Conservation (phyloP, 2,888 invertebrate genomes). For the Xylocampa areola region DNA sequence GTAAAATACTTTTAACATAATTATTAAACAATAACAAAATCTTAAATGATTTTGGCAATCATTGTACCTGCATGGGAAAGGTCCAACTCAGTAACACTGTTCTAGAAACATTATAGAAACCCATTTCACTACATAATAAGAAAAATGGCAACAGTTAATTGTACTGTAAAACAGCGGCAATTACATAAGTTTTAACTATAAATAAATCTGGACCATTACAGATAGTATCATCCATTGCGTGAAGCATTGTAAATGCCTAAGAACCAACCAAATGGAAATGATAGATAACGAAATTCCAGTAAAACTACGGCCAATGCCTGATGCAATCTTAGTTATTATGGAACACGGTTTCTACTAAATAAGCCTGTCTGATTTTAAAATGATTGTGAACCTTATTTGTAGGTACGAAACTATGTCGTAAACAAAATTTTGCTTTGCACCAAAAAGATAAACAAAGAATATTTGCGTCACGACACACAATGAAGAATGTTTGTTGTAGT, state of each 20-base stretch:
- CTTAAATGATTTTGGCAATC: too few relatives aligned
- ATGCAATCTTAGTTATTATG: conserved; percentile 58
- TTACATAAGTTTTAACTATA: conserved; percentile 31
- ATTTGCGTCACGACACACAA: conserved; percentile 23
- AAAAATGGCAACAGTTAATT: neutral
- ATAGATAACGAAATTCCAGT: conserved; percentile 55
- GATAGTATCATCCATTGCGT: conserved; percentile 54
- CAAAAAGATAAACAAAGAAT: conserved; percentile 37
- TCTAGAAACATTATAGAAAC: too few relatives aligned
- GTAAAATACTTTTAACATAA: too few relatives aligned
- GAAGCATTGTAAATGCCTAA: conserved; percentile 56
- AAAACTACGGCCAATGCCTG: conserved; percentile 45
- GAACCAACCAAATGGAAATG: conserved; percentile 54
- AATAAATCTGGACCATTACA: conserved; percentile 37
- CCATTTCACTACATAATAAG: too few relatives aligned
- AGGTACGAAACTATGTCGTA: conserved; percentile 38
- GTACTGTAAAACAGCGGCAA: conserved; percentile 10
- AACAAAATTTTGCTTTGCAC: conserved; percentile 31
- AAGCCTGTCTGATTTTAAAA: conserved; percentile 49
- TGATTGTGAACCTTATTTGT: conserved; percentile 44
- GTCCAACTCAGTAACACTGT: too few relatives aligned
- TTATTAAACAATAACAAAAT: too few relatives aligned
- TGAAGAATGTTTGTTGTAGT: conserved; percentile 15
- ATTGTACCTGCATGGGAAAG: too few relatives aligned
- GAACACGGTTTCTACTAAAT: conserved; percentile 51